phyloP scores from a whole-genome alignment of 2,888 invertebrate genomes.

The Pseudolycoriella hygida region DNA sequence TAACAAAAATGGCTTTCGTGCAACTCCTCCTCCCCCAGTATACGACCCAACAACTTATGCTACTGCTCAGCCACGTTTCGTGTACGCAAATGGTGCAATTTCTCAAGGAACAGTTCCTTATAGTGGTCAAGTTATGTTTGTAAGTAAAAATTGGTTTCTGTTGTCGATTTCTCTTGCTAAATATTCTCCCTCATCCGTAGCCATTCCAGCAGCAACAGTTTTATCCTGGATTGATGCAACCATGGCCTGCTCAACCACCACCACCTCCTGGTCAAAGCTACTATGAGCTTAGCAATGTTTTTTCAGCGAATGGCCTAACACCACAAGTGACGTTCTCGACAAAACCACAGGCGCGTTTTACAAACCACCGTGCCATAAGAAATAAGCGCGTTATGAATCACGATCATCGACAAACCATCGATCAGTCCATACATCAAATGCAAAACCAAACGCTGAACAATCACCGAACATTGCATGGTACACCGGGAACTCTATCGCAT shows the following conservation, averaged over 20 bases:
- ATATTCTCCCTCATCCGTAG: slow-evolving; percentile 18
- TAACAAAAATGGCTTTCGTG: slow-evolving; percentile 49
- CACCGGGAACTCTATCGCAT: neutral
- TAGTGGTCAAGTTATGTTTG: slow-evolving; percentile 42
- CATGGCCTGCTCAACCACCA: slow-evolving; percentile 30
- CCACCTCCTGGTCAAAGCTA: slow-evolving; percentile 32
- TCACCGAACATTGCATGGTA: slow-evolving; percentile 2
- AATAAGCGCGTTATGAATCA: slow-evolving; percentile 21
- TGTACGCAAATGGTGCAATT: slow-evolving; percentile 41
- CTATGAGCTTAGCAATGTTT: slow-evolving; percentile 50
- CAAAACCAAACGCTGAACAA: slow-evolving; percentile 15
- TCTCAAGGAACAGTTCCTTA: slow-evolving; percentile 41
- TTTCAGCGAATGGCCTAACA: slow-evolving; percentile 53
- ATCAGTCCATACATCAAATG: slow-evolving; percentile 11
- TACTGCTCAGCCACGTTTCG: slow-evolving; percentile 38
- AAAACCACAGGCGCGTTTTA: slow-evolving; percentile 15
- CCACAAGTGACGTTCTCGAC: slow-evolving; percentile 40
- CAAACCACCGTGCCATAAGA: slow-evolving; percentile 17
- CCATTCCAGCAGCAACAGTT: slow-evolving; percentile 44
- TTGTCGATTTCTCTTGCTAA: neutral
- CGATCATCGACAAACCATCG: slow-evolving; percentile 14
- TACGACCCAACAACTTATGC: slow-evolving; percentile 34
- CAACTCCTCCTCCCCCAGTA: slow-evolving; percentile 37
- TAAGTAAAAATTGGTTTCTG: slow-evolving; percentile 28
- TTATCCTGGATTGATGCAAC: slow-evolving; percentile 40